Evolutionary conservation across 2,113 vertebrate genomes (phyloP), one percentile per base, ranked within the genome.

Genomic region (Gnathonemus longibarbis): DNA sequence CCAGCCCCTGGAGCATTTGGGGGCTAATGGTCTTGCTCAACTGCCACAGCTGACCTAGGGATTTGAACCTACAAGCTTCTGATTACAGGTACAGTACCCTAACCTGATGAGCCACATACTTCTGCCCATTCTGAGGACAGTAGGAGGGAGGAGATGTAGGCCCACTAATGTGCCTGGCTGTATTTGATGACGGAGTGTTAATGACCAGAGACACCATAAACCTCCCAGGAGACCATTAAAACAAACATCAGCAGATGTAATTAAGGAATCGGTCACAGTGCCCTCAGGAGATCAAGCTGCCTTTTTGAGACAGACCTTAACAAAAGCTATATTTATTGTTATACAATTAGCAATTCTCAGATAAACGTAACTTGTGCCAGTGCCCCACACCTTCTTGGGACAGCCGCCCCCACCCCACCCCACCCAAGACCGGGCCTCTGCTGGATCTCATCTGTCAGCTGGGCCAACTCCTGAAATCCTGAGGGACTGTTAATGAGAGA

Each of bases 161-260:
- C n/a, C n/a, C n/a, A 31, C n/a, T 5, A 27, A 31, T 70, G 27
- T 10, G 27, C 62, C 62, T 70, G n/a, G n/a, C n/a, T 70, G 27
- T 31, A 27, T 70, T 31, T 70, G 27, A 70, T 70, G 62, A 70
- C 3, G 0, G 62, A 70, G 62, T 10, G 10, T 70, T 70, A 70
- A 70, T 70, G 62, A 70, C 9, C n/a, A 27, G 62, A 70, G 62
- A 70, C 62, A 13, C 62, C 62, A 70, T 70, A 80, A 80, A 39
- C 45, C 46, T 31, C 84, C 48, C 84, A 1, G 45, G 83, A n/a
- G 80, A 46, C 83, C 45, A 85, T 85, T 49, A 85, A 85, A 42
- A 85, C 83, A 85, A 85, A 49, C 83, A 85, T 45, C 83, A n/a
- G 39, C 42, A 85, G 17, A 85, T 85, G 83, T 84, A 84, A 84